Conservation (phyloP, 2,888 invertebrate species). For the Agapetus fuscipes region DNA sequence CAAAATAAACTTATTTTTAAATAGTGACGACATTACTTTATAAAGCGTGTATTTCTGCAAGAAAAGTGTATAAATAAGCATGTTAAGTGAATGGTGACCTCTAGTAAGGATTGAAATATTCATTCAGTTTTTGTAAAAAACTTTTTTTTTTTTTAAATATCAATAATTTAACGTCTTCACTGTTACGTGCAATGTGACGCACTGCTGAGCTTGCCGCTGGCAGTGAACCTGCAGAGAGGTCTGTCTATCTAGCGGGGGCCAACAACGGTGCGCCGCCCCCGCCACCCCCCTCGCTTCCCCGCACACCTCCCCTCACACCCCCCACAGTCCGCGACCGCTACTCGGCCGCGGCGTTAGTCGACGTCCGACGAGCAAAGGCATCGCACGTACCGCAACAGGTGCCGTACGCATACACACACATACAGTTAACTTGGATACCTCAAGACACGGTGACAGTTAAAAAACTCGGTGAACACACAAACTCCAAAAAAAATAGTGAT, state of each 20-base stretch:
- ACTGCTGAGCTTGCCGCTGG: conserved; percentile 29
- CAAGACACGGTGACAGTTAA: neutral
- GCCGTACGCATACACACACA: neutral
- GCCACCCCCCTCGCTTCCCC: conserved; percentile 5
- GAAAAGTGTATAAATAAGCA: no score
- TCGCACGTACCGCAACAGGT: neutral
- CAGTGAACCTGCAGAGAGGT: conserved; percentile 29
- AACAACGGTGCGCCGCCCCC: conserved; percentile 13
- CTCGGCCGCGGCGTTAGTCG: neutral
- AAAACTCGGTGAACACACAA: neutral
- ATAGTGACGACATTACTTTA: no score
- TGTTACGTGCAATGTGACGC: conserved; percentile 27
- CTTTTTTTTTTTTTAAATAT: no score
- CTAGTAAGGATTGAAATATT: no score
- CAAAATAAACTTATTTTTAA: no score
- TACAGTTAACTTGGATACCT: neutral
- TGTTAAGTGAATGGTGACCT: no score
- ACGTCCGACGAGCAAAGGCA: neutral
- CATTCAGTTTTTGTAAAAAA: no score
- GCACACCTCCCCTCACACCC: conserved; percentile 2
- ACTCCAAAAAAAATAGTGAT: neutral
- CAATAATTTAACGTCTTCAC: no score
- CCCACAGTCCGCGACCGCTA: conserved; percentile 5
- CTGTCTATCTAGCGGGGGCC: conserved; percentile 6
- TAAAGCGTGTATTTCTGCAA: no score